Base-by-base conservation (phyloP, 1,140 invertebrate genomes). In the Lepidurus arcticus region DNA sequence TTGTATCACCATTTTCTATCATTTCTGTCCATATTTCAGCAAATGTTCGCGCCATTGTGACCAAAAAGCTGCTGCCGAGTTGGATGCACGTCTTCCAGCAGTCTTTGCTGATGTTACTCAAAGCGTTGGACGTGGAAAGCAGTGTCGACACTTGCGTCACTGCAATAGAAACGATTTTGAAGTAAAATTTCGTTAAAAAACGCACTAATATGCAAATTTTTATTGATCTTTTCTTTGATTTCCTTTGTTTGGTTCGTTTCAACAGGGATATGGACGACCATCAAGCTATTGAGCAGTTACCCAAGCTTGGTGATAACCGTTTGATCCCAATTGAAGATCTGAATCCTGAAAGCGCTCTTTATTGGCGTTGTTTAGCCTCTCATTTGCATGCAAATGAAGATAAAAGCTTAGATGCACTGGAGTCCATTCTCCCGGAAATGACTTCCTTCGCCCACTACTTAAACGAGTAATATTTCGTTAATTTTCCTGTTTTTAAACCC, bases 31-130 rank as follows among this genome's bases (percentile, higher is more conserved):
- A 74, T 78, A 76, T 81, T 82, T 34, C 80, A 87, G 85, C 82
- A 42, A 74, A 75, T 77, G 86, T 87, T 9, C 82, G 82, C 74
- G 78, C 73, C n/a, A 78, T 84, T 74, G 87, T 90, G 0, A 82
- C 84, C 34, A 86, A 85, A 26, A 83, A 85, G 73, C 82, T 90
- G 74, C 81, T 93, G 7, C 88, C 89, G 74, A 83, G 88, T 1
- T 94, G 92, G 92, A 83, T 93, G 45, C 84, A 87, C 16, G 84
- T 88, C 47, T 90, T 88, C 79, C 85, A 90, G 53, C 86, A 88
- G 13, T 88, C 91, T 80, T 88, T 88, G 73, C 82, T 92, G 43
- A 84, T 87, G 10, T 86, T 93, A 16, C 83, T 92, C 2, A 85
- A 85, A 44, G 89, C 88, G 73, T 83, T 91, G 0, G 89, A 90